phyloP scores from a whole-genome alignment of 2,797 vertebrate species.

The Aselliscus stoliczkanus region DNA sequence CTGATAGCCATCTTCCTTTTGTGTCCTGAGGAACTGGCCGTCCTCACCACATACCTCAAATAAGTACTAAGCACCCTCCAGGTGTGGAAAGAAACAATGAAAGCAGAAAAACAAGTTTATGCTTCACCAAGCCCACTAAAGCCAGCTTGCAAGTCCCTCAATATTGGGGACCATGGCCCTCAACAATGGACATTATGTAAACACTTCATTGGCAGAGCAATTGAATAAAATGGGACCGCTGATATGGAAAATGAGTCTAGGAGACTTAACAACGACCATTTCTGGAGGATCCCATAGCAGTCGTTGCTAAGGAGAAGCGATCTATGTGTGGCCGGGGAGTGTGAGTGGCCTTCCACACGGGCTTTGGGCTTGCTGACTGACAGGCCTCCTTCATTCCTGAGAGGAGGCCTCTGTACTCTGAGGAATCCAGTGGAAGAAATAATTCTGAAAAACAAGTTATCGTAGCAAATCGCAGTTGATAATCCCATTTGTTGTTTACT shows the following conservation, averaged over 20 bases:
- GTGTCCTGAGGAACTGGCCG: too few species aligned
- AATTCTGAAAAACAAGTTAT: background rate
- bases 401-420: background rate
- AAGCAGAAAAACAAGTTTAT: too few species aligned
- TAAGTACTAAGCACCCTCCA: too few species aligned
- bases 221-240: background rate
- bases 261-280: background rate
- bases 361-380: background rate
- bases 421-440: background rate
- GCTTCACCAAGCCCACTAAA: too few species aligned
- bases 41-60: too few species aligned
- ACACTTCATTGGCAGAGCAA: background rate
- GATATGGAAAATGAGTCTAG: background rate
- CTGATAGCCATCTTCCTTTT: too few species aligned
- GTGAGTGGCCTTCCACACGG: background rate
- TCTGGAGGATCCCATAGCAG: background rate
- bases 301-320: background rate
- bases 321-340: too few species aligned
- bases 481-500: background rate
- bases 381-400: background rate
- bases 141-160: too few species aligned
- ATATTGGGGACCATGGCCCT: too few species aligned
- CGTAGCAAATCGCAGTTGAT: background rate
- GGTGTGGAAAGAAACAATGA: too few species aligned
- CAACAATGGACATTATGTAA: background rate